Evolutionary conservation across 64 coral and sea anemone species (phyloP), one percentile per base, ranked within the genome.

Genomic region (Astreopora myriophthalma): DNA sequence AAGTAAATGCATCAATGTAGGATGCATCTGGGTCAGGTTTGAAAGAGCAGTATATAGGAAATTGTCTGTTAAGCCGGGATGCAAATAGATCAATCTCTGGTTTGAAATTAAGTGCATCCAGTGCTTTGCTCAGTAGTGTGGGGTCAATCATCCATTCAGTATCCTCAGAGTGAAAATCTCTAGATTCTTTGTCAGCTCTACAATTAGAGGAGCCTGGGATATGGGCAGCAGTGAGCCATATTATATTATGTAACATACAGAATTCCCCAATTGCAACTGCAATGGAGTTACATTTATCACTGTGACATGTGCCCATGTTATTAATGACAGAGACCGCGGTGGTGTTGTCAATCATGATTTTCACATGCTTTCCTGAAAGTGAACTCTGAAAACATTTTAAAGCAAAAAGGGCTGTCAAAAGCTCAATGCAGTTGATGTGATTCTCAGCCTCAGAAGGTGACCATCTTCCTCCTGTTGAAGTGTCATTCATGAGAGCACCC

Each of bases 161-260:
- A 30, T 94, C 92, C 26, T 73, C 32, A 6, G 22, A 74, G 23
- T 75, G 75, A 61, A 74, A 89, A 61, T 67, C 44, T 24, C 92
- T 46, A 46, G 85, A 94, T 74, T 88, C 75, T 42, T 34, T 89
- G 32, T 83, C 92, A 61, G 76, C 74, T 48, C 39, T 33, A 37
- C 52, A 37, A 83, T 94, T 94, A 37, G 32, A 32, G 11, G 49
- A 73, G 3, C 92, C 77, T 57, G 76, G 86, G 34, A 89, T 94
- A 40, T 94, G 92, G 11, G 75, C 92, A 62, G 92, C 86, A 10
- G 49, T 94, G 14, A 94, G 61, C 92, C 92, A 89, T 71, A 57
- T 70, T 19, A 73, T 82, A 31, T 74, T 77, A 79, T 69, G 73
- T 79, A 3, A 28, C 6, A 90, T 79, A 69, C 87, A 79, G 19